phyloP scores from a whole-genome alignment of 53 echinoderm and acorn worm genomes.

The Holothuria leucospilota region DNA sequence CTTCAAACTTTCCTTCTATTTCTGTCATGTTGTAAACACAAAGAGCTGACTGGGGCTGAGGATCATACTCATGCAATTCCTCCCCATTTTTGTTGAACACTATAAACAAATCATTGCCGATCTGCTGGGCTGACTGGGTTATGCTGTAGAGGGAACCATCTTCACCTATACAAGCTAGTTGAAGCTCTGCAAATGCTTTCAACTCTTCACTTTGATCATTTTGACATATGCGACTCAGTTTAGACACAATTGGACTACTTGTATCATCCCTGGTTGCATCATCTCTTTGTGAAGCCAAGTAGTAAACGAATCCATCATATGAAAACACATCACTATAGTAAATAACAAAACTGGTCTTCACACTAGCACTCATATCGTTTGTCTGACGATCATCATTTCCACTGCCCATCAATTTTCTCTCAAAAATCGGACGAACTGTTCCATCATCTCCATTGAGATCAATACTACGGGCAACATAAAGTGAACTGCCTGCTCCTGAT shows the following conservation, averaged over 20 bases:
- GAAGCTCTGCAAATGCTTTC: background rate
- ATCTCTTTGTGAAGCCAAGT: background rate
- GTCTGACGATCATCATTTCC: background rate
- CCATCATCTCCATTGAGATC: background rate
- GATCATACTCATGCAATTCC: background rate
- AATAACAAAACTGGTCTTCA: background rate
- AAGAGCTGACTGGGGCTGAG: slow-evolving; percentile 64
- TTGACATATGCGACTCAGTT: background rate
- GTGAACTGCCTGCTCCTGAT: background rate
- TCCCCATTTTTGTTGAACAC: slow-evolving; percentile 2
- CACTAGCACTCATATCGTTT: background rate
- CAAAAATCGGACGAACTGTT: background rate
- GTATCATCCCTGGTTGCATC: background rate
- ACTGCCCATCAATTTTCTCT: background rate
- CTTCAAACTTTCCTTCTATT: slow-evolving; percentile 59
- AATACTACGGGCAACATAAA: background rate
- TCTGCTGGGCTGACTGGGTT: background rate
- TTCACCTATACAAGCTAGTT: background rate
- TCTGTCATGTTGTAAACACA: slow-evolving; percentile 74
- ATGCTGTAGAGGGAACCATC: background rate
- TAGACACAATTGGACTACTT: background rate
- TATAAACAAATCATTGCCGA: background rate
- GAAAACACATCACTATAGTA: background rate
- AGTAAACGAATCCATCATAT: slow-evolving; percentile 15
- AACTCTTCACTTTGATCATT: background rate